Evolutionary conservation across 2,797 vertebrate species (phyloP), one percentile per base, ranked within the genome.

Genomic region (Catostomus latipinnis): DNA sequence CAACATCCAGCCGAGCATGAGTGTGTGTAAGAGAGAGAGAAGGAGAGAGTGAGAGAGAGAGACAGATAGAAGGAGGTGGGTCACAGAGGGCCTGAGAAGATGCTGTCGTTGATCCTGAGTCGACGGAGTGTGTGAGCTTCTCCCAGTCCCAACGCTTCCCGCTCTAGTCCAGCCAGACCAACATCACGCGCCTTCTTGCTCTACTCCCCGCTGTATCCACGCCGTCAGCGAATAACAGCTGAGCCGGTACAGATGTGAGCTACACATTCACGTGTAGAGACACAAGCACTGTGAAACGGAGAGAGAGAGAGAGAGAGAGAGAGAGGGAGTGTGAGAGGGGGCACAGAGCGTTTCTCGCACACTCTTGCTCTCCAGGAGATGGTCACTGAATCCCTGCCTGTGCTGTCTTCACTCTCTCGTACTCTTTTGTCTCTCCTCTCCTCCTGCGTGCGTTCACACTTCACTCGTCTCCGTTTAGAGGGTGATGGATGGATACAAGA

Each of bases 141-240:
- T 73, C 88, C 82, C 82, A 83, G 87, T 91, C 89, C 87, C 89
- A 89, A 89, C 90, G 91, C 91, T 87, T 90, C 89, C 88, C 43
- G 90, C 78, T 90, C 86, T 89, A 88, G 88, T 89, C 86, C 86
- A 86, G 85, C 81, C 87, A 88, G 84, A 93, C 84, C 84, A 88
- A 93, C 60, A 92, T 91, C 88, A 89, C 87, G 75, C 61, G 12
- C 12, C n/a, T 66, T 89, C 87, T 82, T 71, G 87, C 88, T 89
- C 82, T 86, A 89, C 91, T 88, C 91, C 89, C 90, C 91, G 82
- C 34, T 34, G 34, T 93, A 91, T 94, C 93, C 93, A 92, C 92
- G 92, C 92, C 91, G 87, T 93, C 87, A 83, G 92, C 78, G 89
- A 94, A 89, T 91, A 89, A 93, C 90, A 90, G 91, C 81, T 87